phyloP scores from a whole-genome alignment of 2,888 invertebrate species.

The Strigamia maritima region DNA sequence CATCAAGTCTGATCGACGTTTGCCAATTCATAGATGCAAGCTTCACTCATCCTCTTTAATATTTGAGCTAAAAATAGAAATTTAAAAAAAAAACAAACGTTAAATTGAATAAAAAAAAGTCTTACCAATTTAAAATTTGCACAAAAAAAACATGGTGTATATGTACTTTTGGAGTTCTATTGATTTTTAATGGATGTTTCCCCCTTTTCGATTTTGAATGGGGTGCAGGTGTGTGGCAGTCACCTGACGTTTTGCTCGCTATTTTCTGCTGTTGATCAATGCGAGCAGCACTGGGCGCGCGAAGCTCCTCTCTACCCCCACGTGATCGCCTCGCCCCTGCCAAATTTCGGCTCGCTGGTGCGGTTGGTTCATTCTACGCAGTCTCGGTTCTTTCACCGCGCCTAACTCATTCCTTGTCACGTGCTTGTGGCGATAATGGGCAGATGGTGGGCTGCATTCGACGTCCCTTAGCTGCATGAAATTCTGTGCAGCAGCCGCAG shows the following conservation, averaged over 20 bases:
- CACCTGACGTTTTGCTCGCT: constrained; percentile 20
- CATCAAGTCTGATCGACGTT: background rate
- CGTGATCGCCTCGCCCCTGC: constrained; percentile 27
- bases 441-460: constrained; percentile 25
- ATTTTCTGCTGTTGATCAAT: constrained; percentile 24
- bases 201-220: background rate
- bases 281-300: constrained; percentile 25
- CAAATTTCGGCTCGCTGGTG: constrained; percentile 24
- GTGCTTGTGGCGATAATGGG: constrained; percentile 9
- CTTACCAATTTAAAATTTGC: too few relatives aligned
- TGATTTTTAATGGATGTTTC: background rate
- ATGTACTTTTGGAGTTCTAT: background rate
- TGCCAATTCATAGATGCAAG: background rate
- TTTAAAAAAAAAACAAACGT: background rate
- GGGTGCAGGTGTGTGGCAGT: constrained; percentile 11
- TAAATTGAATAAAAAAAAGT: background rate
- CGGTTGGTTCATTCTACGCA: constrained; percentile 27
- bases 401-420: background rate
- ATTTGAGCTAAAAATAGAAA: background rate
- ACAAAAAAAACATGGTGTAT: background rate
- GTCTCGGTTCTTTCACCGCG: background rate
- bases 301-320: constrained; percentile 12
- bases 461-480: background rate
- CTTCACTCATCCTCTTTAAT: background rate
- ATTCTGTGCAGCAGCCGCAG: background rate